phyloP scores from a whole-genome alignment of 92 coral and sea anemone genomes.

The Phenganax stokvisi region DNA sequence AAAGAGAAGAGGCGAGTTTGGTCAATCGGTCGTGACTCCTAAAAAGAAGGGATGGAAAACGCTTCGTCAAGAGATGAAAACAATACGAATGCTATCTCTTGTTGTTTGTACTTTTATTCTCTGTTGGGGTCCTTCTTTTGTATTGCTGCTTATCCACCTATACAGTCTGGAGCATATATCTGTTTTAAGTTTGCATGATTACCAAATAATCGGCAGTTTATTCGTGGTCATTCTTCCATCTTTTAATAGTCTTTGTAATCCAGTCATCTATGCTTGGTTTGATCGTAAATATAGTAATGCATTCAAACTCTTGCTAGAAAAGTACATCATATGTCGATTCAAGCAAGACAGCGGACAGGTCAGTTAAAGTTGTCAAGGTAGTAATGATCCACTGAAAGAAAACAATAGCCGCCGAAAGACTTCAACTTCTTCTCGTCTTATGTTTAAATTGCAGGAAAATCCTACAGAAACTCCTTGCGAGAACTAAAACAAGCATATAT shows the following conservation, averaged over 20 bases:
- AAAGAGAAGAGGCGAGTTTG: conserved; percentile 28
- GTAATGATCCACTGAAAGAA: too few relatives aligned
- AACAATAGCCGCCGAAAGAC: too few relatives aligned
- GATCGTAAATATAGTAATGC: conserved; percentile 76
- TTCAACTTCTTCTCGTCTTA: too few relatives aligned
- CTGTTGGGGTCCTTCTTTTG: conserved; percentile 92
- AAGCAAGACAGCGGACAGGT: too few relatives aligned
- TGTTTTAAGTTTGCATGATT: neutral
- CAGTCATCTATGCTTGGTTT: conserved; percentile 84
- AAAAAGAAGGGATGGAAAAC: neutral
- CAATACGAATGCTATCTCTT: conserved; percentile 71
- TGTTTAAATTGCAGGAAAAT: too few relatives aligned
- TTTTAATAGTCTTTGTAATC: conserved; percentile 83
- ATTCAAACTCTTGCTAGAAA: conserved; percentile 40
- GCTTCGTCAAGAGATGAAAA: conserved; percentile 58
- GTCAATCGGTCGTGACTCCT: conserved; percentile 1
- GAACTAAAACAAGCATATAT: too few relatives aligned
- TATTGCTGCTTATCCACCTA: conserved; percentile 55
- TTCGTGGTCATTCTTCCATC: conserved; percentile 60
- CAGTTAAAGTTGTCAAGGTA: too few relatives aligned
- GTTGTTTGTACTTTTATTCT: conserved; percentile 79
- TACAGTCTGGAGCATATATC: conserved; percentile 30
- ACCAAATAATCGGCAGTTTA: neutral
- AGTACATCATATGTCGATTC: too few relatives aligned
- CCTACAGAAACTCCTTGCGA: too few relatives aligned